Conservation (phyloP, 1,140 invertebrate genomes). For the Coenobita brevimanus region DNA sequence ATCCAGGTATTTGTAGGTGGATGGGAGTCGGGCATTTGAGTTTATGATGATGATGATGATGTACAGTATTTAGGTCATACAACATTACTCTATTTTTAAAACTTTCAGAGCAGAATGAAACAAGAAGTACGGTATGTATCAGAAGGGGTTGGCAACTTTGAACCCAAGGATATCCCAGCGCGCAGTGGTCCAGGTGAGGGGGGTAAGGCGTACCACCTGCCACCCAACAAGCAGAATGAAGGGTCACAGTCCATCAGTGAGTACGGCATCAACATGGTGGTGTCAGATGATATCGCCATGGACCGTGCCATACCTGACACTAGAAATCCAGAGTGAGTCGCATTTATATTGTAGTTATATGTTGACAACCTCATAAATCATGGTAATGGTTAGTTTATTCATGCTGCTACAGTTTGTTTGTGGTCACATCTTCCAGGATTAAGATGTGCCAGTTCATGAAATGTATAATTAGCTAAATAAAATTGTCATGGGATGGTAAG, state of each 20-base stretch:
- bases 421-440: too few species aligned
- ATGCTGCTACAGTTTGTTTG: too few species aligned
- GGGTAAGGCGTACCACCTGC: slow-evolving; percentile 84
- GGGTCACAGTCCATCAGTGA: slow-evolving; percentile 76
- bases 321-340: slow-evolving; percentile 83
- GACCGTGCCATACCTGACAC: slow-evolving; percentile 90
- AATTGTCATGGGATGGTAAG: too few species aligned
- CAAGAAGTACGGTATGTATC: slow-evolving; percentile 36
- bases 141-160: slow-evolving; percentile 76
- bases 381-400: too few species aligned
- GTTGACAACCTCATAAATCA: too few species aligned
- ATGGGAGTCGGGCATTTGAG: not conserved
- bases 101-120: slow-evolving; percentile 51
- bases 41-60: not conserved
- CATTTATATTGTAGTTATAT: not conserved
- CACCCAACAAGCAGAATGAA: slow-evolving; percentile 84
- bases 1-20: not conserved
- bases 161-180: slow-evolving; percentile 75
- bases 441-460: too few species aligned
- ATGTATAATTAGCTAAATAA: too few species aligned
- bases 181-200: slow-evolving; percentile 87
- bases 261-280: slow-evolving; percentile 98
- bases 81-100: not conserved
- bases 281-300: slow-evolving; percentile 93
- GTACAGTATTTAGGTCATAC: not conserved